Conservation (phyloP, 1,140 invertebrate genomes). For the Gerris buenoi region DNA sequence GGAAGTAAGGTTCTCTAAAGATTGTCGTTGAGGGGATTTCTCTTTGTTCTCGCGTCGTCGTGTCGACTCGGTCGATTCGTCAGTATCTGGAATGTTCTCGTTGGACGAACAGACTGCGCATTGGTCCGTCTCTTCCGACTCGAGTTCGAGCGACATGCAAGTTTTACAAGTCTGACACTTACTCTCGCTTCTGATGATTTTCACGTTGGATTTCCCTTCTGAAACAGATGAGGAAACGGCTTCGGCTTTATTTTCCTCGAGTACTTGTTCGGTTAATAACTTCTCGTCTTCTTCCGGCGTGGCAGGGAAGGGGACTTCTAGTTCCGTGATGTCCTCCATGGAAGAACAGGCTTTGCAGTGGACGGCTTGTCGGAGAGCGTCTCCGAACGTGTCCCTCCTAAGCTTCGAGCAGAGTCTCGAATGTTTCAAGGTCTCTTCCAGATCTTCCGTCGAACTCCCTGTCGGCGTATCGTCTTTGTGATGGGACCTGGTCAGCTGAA, state of each 20-base stretch:
- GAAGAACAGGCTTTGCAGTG: background rate
- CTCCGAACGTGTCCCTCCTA: background rate
- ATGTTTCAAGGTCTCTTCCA: background rate
- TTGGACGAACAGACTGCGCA: background rate
- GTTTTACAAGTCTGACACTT: background rate
- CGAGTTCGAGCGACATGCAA: no score
- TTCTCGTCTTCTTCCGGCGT: background rate
- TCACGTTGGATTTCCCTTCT: background rate
- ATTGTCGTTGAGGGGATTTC: background rate
- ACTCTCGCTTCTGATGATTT: background rate
- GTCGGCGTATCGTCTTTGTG: background rate
- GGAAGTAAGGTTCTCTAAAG: background rate
- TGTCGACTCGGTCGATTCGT: background rate
- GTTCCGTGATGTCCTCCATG: background rate
- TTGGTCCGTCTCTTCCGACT: background rate
- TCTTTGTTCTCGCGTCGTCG: background rate
- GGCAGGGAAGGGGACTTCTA: background rate
- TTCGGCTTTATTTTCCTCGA: no score
- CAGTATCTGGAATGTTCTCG: background rate
- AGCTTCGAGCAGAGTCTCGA: background rate
- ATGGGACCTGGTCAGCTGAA: background rate
- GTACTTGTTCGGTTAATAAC: background rate
- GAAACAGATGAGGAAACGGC: background rate
- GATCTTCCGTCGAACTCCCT: background rate
- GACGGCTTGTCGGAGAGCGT: background rate